These are phyloP conservation scores for Alcedo quadribrachys DNA, from an alignment of 2,797 vertebrate species.

Conservation along the genomic window DNA sequence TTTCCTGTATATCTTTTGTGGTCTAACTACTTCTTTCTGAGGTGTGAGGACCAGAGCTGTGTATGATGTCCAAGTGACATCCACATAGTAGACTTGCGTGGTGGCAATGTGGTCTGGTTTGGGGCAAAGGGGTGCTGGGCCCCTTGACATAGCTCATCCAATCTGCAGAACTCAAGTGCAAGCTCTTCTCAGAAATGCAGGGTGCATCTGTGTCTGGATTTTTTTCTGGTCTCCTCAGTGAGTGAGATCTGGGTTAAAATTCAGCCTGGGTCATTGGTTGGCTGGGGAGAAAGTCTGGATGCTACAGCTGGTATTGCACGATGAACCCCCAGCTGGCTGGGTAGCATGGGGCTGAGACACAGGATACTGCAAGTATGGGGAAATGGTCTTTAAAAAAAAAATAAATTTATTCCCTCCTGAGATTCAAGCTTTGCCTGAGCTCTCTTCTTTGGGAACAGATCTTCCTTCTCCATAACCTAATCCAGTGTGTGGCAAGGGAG, in stretches of 20 bases:
- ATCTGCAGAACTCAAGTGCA: background rate
- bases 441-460: background rate
- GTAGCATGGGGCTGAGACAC: rapidly evolving
- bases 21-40: background rate
- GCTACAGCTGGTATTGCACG: background rate
- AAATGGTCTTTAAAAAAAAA: background rate
- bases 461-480: background rate
- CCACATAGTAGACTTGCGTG: background rate
- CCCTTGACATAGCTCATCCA: background rate
- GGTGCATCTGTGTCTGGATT: background rate
- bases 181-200: background rate
- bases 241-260: background rate
- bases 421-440: background rate
- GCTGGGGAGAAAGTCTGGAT: background rate
- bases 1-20: background rate
- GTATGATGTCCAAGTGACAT: background rate
- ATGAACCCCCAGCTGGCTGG: background rate
- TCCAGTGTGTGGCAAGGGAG: background rate
- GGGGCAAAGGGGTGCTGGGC: background rate
- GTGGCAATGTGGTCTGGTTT: rapidly evolving
- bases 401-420: background rate
- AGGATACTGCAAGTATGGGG: background rate
- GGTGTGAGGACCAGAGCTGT: background rate
- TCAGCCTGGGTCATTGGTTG: background rate
- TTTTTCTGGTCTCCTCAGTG: background rate